phyloP scores from a whole-genome alignment of 2,888 invertebrate genomes.

The Stenurella melanura region DNA sequence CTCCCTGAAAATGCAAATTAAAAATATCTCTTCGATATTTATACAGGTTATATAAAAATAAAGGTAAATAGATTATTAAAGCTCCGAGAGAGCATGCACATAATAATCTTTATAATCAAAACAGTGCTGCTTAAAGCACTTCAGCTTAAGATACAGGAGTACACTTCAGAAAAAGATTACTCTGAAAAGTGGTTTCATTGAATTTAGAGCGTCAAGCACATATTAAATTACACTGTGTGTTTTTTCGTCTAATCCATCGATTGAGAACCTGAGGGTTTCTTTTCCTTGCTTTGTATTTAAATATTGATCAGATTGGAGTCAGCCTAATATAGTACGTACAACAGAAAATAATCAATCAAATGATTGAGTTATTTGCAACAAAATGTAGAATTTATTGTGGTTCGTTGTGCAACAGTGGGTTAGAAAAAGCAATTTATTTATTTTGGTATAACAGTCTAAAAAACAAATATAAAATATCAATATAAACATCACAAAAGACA shows the following conservation, averaged over 20 bases:
- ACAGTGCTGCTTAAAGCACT: conserved; percentile 8
- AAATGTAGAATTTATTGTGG: too few relatives aligned
- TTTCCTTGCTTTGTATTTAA: too few relatives aligned
- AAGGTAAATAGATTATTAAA: background rate
- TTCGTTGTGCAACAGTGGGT: too few relatives aligned
- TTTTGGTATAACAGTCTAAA: too few relatives aligned
- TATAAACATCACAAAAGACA: too few relatives aligned
- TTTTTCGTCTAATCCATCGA: background rate
- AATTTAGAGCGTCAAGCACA: background rate
- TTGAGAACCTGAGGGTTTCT: background rate
- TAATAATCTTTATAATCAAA: conserved; percentile 25
- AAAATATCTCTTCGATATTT: conserved; percentile 23
- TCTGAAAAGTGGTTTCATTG: background rate
- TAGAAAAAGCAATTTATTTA: too few relatives aligned
- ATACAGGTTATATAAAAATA: background rate
- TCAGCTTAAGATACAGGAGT: conserved; percentile 25
- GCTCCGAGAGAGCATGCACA: background rate
- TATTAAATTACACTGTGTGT: too few relatives aligned
- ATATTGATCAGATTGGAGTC: too few relatives aligned
- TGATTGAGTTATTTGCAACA: too few relatives aligned
- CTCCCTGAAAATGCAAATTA: conserved; percentile 4
- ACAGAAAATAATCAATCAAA: too few relatives aligned
- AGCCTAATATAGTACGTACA: too few relatives aligned
- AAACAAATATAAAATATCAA: too few relatives aligned
- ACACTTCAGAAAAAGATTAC: conserved; percentile 14